Evolutionary conservation across 2,113 vertebrate species (phyloP).

Genomic region (Cottus gobio): DNA sequence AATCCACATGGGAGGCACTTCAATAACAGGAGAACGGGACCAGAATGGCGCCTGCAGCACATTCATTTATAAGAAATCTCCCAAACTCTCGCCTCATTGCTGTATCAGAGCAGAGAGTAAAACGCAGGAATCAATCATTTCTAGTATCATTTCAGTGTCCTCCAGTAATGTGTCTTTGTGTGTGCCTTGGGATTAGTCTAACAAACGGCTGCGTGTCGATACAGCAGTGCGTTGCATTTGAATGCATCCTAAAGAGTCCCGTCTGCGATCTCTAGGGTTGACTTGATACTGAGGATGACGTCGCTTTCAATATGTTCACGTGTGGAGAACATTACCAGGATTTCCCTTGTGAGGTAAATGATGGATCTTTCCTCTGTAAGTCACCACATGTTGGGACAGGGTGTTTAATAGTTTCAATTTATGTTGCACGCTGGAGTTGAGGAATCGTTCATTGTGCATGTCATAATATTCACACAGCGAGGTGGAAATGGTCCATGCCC

Average conservation of each 20-base stretch:
- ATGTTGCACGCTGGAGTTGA: not conserved
- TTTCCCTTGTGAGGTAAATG: not conserved
- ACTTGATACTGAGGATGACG: constrained; percentile 18
- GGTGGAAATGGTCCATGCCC: not conserved
- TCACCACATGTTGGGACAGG: not conserved
- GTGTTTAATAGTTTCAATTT: constrained; percentile 10
- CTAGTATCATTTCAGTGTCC: constrained; percentile 9
- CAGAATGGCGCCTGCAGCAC: constrained; percentile 45
- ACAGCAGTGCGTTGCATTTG: constrained; percentile 21
- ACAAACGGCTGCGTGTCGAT: constrained; percentile 40
- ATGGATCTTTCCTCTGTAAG: not conserved
- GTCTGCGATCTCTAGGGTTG: constrained; percentile 1
- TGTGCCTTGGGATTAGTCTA: constrained; percentile 26
- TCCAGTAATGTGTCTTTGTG: constrained; percentile 22
- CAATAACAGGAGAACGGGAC: constrained; percentile 47
- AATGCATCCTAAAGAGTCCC: constrained; percentile 1
- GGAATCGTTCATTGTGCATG: not conserved
- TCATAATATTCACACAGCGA: not conserved
- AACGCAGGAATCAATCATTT: constrained; percentile 38
- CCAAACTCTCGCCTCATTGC: constrained; percentile 47
- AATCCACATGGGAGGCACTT: constrained; percentile 66
- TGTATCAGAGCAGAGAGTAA: constrained; percentile 19
- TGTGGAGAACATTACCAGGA: constrained; percentile 22
- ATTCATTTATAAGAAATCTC: constrained; percentile 39
- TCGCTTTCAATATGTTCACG: constrained; percentile 4